These are phyloP conservation scores for Blastomussa wellsi DNA, from an alignment of 92 coral and sea anemone genomes.

Conservation along the genomic window DNA sequence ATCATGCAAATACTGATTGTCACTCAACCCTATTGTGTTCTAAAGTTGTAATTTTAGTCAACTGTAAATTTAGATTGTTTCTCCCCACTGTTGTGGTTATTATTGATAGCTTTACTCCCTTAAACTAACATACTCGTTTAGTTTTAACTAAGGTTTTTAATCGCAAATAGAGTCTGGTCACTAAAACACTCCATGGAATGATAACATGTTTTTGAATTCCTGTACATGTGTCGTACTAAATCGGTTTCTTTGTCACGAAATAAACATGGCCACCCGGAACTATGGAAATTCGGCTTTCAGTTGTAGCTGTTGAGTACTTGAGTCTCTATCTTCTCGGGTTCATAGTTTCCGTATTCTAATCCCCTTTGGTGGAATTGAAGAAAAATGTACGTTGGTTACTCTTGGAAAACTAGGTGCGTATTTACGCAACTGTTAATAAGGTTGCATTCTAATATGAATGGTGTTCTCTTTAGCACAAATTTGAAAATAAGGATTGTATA, in stretches of 20 bases:
- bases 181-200: background rate
- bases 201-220: background rate
- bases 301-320: background rate
- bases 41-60: slow-evolving; percentile 16
- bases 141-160: background rate
- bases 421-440: too few species aligned
- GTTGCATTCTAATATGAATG: background rate
- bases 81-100: background rate
- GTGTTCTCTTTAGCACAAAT: background rate
- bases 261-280: slow-evolving; percentile 10
- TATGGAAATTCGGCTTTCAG: background rate
- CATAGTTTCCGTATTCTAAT: background rate
- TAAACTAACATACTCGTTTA: background rate
- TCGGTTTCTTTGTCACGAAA: background rate
- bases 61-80: slow-evolving; percentile 20
- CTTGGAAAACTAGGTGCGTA: too few species aligned
- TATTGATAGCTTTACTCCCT: background rate
- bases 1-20: background rate
- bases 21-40: slow-evolving; percentile 6
- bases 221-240: background rate
- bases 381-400: too few species aligned
- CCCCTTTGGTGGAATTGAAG: too few species aligned
- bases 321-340: background rate
- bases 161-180: background rate
- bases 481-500: background rate